Conservation (phyloP, 2,888 invertebrate species). For the Drosophila ezoana region DNA sequence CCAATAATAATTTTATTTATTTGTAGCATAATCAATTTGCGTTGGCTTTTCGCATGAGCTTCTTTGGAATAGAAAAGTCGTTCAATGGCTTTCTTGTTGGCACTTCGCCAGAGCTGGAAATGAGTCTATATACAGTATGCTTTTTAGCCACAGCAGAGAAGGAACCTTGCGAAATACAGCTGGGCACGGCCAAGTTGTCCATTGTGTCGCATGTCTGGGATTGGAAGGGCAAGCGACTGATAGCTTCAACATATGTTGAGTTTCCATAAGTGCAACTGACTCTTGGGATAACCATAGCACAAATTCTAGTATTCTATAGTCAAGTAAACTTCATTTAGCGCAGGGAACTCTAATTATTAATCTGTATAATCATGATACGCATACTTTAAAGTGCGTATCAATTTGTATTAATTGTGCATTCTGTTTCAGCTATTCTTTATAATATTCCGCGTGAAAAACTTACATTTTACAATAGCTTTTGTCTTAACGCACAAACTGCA, state of each 20-base stretch:
- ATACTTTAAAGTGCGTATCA: too few relatives aligned
- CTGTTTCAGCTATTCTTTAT: not conserved
- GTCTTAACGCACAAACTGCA: too few relatives aligned
- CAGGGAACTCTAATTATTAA: too few relatives aligned
- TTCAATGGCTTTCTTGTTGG: constrained; percentile 74
- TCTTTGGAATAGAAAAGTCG: constrained; percentile 66
- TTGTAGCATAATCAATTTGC: constrained; percentile 66
- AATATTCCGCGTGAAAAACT: too few relatives aligned
- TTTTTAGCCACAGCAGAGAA: constrained; percentile 69
- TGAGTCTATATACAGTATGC: constrained; percentile 79
- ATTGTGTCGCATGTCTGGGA: constrained; percentile 75
- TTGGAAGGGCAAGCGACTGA: constrained; percentile 73
- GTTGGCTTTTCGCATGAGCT: constrained; percentile 62
- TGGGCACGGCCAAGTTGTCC: constrained; percentile 62
- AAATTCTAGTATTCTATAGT: not conserved
- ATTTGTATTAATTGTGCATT: too few relatives aligned
- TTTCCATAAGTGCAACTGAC: constrained; percentile 8
- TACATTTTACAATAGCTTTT: too few relatives aligned
- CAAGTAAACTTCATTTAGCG: not conserved
- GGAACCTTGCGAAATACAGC: constrained; percentile 72
- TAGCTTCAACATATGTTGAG: constrained; percentile 73
- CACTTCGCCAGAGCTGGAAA: constrained; percentile 79
- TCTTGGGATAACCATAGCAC: not conserved
- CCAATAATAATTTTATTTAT: not conserved
- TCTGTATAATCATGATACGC: too few relatives aligned